Percentiles rank a stretch among this genome's conserved stretches.
These are phyloP conservation scores for Drosophila mercatorum DNA, from an alignment of 2,888 invertebrate species.

Conservation along the genomic window DNA sequence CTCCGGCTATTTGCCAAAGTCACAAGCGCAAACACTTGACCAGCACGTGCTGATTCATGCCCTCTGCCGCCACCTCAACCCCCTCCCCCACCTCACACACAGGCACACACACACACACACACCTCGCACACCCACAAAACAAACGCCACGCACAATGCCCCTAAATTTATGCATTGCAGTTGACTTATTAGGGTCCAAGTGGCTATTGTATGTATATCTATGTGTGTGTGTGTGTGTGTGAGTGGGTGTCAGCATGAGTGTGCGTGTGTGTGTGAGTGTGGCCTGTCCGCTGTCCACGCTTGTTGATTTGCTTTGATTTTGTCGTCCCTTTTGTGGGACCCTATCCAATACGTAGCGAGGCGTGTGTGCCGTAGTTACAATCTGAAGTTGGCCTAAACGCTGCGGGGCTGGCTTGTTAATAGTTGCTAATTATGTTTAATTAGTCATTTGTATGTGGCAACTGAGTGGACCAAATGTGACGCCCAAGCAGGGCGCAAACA, in stretches of 20 bases:
- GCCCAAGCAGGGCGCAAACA: not conserved
- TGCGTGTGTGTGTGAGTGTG: conserved; percentile 6
- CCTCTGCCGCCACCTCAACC: not conserved
- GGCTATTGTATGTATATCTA: conserved; percentile 36
- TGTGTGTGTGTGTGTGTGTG: not conserved
- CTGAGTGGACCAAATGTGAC: conserved; percentile 20
- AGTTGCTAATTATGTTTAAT: conserved; percentile 80
- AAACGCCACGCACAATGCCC: conserved; percentile 44
- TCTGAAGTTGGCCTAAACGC: conserved; percentile 38
- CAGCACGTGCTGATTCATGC: conserved; percentile 40
- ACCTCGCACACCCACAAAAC: conserved; percentile 1
- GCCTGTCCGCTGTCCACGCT: conserved; percentile 23
- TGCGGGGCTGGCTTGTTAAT: conserved; percentile 53
- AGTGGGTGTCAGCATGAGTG: conserved; percentile 5
- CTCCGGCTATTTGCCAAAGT: conserved; percentile 64
- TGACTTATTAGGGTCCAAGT: conserved; percentile 77
- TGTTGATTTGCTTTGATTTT: conserved; percentile 78
- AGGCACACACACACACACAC: not conserved
- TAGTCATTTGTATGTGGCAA: conserved; percentile 63
- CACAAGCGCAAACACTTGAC: conserved; percentile 70
- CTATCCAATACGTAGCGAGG: conserved; percentile 41
- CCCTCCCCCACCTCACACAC: not conserved
- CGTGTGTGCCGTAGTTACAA: conserved; percentile 63
- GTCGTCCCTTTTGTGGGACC: conserved; percentile 39
- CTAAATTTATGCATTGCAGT: conserved; percentile 80